phyloP scores from a whole-genome alignment of 2,888 invertebrate species.

The Diachrysia chrysitis region DNA sequence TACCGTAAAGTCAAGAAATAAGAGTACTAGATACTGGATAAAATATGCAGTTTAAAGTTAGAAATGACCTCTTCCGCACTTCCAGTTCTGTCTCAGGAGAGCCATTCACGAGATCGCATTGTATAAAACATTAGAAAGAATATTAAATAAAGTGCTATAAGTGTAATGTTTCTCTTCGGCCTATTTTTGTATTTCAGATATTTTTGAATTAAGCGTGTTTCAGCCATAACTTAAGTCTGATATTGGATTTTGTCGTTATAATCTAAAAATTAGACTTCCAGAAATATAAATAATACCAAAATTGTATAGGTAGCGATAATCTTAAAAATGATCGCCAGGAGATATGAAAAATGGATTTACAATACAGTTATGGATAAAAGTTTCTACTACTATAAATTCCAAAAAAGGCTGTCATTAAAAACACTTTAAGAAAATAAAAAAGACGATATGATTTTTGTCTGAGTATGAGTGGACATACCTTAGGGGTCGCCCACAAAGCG shows the following conservation, averaged over 20 bases:
- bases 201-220: neutral
- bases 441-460: neutral
- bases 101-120: constrained; percentile 36
- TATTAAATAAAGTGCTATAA: constrained; percentile 26
- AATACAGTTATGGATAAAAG: no score
- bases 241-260: neutral
- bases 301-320: no score
- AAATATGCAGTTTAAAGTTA: constrained; percentile 41
- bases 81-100: constrained; percentile 27
- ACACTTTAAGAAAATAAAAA: no score
- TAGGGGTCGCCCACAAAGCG: neutral
- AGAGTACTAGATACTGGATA: constrained; percentile 16
- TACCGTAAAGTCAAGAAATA: constrained; percentile 11
- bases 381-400: no score
- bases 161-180: neutral
- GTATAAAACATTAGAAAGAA: constrained; percentile 40
- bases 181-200: constrained; percentile 6
- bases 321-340: no score
- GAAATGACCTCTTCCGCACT: constrained; percentile 31
- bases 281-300: neutral
- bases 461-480: neutral
- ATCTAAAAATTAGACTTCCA: neutral
- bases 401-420: no score
- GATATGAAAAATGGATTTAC: no score
- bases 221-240: neutral